Base-by-base conservation (phyloP, 2,888 invertebrate species). In the Pachliopta kotzebuea region DNA sequence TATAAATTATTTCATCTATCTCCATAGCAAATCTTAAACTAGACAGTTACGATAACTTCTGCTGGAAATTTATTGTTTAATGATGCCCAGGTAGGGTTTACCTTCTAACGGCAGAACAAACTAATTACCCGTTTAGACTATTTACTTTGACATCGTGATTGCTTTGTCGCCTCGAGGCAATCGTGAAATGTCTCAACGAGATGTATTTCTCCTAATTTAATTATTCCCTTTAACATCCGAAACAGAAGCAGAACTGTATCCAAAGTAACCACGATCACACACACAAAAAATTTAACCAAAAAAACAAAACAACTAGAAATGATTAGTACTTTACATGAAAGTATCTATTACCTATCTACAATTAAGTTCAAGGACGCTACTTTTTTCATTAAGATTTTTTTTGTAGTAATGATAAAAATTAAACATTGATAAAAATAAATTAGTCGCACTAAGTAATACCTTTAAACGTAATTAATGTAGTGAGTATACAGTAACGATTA, bases 121-220 rank as follows among this genome's bases (percentile, higher is more conserved):
- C 87, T 88, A 89, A 88, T 88, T 86, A 73, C 87, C 78, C 83
- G 84, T 83, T 86, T 84, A 88, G 79, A 83, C 76, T 88, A 84
- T 88, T 89, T 88, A 82, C 80, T 78, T 77, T 76, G 78, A 72
- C 75, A 72, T 74, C 77, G 78, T 79, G 85, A 86, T 85, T 86
- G 86, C 85, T 81, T 80, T 78, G 80, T 77, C 77, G 79, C 83
- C 76, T 72, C 68, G 69, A 74, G 79, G 77, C 75, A 74, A 71
- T 75, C 71, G 70, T 67, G 73, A 76, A 75, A 73, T 74, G 72
- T 72, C 61, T 65, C 26, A 29, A 61, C n/a, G 62, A 62, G 23
- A 29, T 55, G 57, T 62, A 58, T 58, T 62, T 52, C 54, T 26
- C 53, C 53, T 65, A 57, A 54, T 60, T 61, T 60, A 57, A 61